Base-by-base conservation (phyloP, 2,797 vertebrate genomes). In the Furcifer pardalis region DNA sequence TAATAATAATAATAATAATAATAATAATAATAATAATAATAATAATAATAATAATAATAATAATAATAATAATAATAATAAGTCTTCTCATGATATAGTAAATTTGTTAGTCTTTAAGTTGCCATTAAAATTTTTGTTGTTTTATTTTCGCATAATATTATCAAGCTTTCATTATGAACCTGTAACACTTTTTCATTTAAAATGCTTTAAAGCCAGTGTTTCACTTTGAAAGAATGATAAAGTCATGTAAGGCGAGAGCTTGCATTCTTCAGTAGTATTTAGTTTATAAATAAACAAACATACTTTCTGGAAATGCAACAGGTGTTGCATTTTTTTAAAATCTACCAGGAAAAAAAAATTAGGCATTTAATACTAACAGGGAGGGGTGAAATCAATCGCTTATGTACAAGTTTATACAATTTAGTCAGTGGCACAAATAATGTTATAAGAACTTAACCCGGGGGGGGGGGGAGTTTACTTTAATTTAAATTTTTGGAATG, bases 251-350 rank as follows among this genome's bases (percentile, higher is more conserved):
- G 82, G 15, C 7, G 79, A 83, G 2, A 85, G 9, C 12, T 17
- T 35, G 87, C 85, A 88, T 32, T 27, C 25, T 87, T 87, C 75
- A 79, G 60, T 17, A 85, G 68, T 74, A 0, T 0, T 1, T 13
- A 59, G 9, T 77, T 77, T 7, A 79, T 77, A 69, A 73, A 40
- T 2, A 82, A 35, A 49, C 25, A 79, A 0, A 79, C 30, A 9
- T 8, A 40, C n/a, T 44, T 3, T 69, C 85, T 78, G 87, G 78
- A 72, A 5, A 12, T 15, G 81, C 82, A 86, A 94, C 88, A 89
- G 90, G 84, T 92, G 91, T 79, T 89, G 42, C 37, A 69, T 84
- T 63, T 35, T 65, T 76, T 86, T 17, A 15, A 52, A 7, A 63
- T 68, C 17, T 3, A 79, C 32, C 69, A 52, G 3, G 88, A 82